A percentile compares a stretch with the other conserved stretches of the same genome.
phyloP scores from a whole-genome alignment of 2,888 invertebrate species.

The Drosophila parthenogenetica region DNA sequence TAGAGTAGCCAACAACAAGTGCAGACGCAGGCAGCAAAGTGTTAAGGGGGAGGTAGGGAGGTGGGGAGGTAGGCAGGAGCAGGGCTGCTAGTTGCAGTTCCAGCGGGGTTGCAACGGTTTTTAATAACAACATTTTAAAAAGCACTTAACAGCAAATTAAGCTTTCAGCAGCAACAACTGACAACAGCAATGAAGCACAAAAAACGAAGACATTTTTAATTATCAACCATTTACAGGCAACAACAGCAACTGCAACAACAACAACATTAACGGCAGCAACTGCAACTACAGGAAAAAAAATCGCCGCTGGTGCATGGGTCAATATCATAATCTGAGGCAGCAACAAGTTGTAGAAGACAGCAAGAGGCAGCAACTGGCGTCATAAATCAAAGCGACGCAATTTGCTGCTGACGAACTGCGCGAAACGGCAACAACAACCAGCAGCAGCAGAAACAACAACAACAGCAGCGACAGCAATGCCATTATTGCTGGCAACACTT shows the following conservation, averaged over 20 bases:
- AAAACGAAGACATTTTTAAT: constrained; percentile 78
- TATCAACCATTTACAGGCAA: constrained; percentile 73
- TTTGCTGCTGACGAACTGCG: constrained; percentile 80
- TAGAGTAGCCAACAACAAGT: constrained; percentile 31
- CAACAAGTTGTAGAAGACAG: constrained; percentile 68
- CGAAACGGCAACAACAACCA: constrained; percentile 54
- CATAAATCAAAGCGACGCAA: constrained; percentile 84
- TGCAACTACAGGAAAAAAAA: constrained; percentile 57
- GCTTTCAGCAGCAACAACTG: constrained; percentile 68
- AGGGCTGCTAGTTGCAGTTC: constrained; percentile 4
- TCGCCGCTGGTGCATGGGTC: constrained; percentile 79
- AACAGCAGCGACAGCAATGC: constrained; percentile 54
- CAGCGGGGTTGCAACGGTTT: constrained; percentile 34
- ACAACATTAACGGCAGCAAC: constrained; percentile 35
- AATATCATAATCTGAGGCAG: constrained; percentile 81
- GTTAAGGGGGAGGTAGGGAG: background rate
- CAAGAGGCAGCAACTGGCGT: constrained; percentile 65
- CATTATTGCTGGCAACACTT: constrained; percentile 71
- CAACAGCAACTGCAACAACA: constrained; percentile 51
- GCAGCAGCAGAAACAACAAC: constrained; percentile 49
- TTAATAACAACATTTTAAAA: constrained; percentile 75
- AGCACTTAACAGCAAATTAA: constrained; percentile 79
- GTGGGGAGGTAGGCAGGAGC: background rate
- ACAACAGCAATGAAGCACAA: constrained; percentile 33
- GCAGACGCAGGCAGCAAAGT: background rate